Conservation (phyloP, 2,888 invertebrate species). For the Carabus problematicus region DNA sequence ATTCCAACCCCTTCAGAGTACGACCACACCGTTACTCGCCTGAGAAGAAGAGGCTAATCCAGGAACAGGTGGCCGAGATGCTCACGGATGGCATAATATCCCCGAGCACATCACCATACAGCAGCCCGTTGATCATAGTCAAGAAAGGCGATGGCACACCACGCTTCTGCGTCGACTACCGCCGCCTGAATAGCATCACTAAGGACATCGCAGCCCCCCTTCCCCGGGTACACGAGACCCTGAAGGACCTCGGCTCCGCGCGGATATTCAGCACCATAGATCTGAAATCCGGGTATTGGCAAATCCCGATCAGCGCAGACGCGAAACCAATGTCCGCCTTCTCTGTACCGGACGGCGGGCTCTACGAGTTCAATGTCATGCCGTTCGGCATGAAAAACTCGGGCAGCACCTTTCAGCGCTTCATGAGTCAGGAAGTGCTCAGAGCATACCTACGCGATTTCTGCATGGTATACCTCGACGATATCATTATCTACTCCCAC, state of each 20-base stretch:
- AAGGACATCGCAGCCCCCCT: constrained; percentile 44
- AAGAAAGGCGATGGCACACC: constrained; percentile 45
- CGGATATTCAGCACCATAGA: constrained; percentile 50
- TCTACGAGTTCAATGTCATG: constrained; percentile 50
- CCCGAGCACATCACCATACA: constrained; percentile 44
- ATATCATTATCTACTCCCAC: constrained; percentile 48
- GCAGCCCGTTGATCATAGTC: constrained; percentile 45
- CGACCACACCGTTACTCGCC: neutral
- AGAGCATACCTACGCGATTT: constrained; percentile 44
- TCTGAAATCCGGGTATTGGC: constrained; percentile 51
- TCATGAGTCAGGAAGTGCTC: constrained; percentile 48
- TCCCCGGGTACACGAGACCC: constrained; percentile 46
- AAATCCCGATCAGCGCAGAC: constrained; percentile 47
- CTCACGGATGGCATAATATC: constrained; percentile 45
- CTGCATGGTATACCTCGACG: constrained; percentile 49
- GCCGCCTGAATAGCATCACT: no score
- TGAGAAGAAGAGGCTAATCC: constrained; percentile 41
- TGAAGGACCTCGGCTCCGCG: constrained; percentile 48
- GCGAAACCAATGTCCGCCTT: constrained; percentile 49
- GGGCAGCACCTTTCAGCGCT: constrained; percentile 49
- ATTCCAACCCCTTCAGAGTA: neutral
- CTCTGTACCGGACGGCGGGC: constrained; percentile 48
- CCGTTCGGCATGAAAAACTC: constrained; percentile 50
- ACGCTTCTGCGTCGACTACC: constrained; percentile 47
- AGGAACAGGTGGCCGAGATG: constrained; percentile 46